Conservation (phyloP, 2,888 invertebrate species). For the Macaria liturata region DNA sequence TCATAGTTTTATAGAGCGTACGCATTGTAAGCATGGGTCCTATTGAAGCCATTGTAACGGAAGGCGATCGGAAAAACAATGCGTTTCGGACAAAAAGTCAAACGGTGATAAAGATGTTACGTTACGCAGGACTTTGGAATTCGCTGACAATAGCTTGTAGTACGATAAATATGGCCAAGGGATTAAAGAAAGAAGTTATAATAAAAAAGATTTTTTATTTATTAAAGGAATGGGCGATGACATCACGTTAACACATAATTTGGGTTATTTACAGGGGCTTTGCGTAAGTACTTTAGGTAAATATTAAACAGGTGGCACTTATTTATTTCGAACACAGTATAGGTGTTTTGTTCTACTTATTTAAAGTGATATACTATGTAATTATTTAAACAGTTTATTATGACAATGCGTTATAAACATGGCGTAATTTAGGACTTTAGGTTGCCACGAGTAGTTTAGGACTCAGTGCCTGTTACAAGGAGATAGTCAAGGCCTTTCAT, state of each 20-base stretch:
- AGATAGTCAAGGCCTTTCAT: no score
- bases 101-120: conserved; percentile 52
- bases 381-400: no score
- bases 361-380: no score
- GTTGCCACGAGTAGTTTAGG: no score
- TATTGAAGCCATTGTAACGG: conserved; percentile 65
- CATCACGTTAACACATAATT: conserved; percentile 1
- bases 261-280: background rate
- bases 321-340: no score
- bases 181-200: background rate
- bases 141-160: conserved; percentile 14
- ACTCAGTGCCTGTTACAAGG: no score
- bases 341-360: no score
- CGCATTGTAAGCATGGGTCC: conserved; percentile 70
- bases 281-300: background rate
- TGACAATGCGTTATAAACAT: no score
- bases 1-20: conserved; percentile 76
- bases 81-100: conserved; percentile 48
- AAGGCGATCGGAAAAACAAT: conserved; percentile 65
- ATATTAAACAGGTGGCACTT: no score
- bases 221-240: conserved; percentile 3
- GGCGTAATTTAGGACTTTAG: no score
- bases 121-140: conserved; percentile 56
- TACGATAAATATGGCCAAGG: no score
- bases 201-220: background rate